Conservation (phyloP, 2,797 vertebrate genomes). For the Gymnodraco acuticeps region DNA sequence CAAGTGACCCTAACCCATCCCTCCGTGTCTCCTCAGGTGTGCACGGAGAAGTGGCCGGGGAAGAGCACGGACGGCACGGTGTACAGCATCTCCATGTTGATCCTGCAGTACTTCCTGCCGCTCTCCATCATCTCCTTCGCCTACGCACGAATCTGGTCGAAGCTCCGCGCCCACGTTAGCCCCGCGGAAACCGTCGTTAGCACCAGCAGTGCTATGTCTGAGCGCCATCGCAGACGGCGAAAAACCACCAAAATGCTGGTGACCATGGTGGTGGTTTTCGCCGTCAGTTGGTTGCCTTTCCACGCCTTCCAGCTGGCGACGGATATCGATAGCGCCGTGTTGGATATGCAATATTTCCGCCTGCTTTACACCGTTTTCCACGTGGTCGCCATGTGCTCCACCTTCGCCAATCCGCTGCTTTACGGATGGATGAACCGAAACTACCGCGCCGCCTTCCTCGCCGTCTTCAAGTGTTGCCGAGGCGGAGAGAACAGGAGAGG, state of each 20-base stretch:
- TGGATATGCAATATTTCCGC: conserved; percentile 92
- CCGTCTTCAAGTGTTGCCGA: conserved; percentile 88
- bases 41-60: conserved; percentile 93
- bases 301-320: conserved; percentile 95
- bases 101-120: conserved; percentile 93
- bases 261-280: conserved; percentile 95
- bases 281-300: conserved; percentile 94
- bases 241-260: conserved; percentile 97
- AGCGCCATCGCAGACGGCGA: conserved; percentile 88
- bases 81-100: conserved; percentile 92
- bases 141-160: conserved; percentile 94
- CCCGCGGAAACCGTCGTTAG: conserved; percentile 86
- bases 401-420: conserved; percentile 94
- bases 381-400: conserved; percentile 95
- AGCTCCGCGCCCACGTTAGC: conserved; percentile 91
- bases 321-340: conserved; percentile 90
- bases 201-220: conserved; percentile 58
- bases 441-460: conserved; percentile 93
- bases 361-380: conserved; percentile 95
- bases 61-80: conserved; percentile 89
- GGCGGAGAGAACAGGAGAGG: conserved; percentile 36
- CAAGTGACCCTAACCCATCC: too few species aligned
- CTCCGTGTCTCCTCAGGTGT: conserved; percentile 74
- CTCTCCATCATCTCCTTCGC: conserved; percentile 92
- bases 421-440: conserved; percentile 98